Base-by-base conservation (phyloP, 2,888 invertebrate genomes). In the Chrysomela aeneicollis region DNA sequence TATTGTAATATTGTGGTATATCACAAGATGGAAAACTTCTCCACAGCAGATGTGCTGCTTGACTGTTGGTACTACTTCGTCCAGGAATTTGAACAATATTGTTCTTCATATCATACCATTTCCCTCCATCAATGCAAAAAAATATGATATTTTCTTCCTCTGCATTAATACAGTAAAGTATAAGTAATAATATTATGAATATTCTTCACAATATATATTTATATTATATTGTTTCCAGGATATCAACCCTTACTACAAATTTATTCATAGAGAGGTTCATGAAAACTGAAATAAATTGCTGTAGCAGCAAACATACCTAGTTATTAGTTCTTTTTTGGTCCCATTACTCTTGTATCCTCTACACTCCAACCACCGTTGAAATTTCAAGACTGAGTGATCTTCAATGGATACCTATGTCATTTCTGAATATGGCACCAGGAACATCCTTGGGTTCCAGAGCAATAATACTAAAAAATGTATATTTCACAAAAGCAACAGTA, bases 1-100 rank as follows among this genome's bases (percentile, higher is more conserved):
- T 52, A 52, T 52, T 52, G 52, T n/a, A 52, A 18, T 21, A 52
- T 52, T 21, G 12, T 15, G 50, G 50, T 50, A 50, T 50, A 50
- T 21, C 22, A 21, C 21, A 19, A 50, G 50, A 50, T 21, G 50
- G 50, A 50, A 50, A 50, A 19, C 22, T 50, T 21, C n/a, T 10
- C 50, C 50, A 21, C 12, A 50, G 19, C 19, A 50, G 19, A 19
- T 17, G 8, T 47, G 47, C 47, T 47, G 47, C 47, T 47, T 26
- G 26, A 47, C 47, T 19, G 47, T 19, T 47, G 17, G 18, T 47
- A 9, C 47, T 47, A 19, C 47, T 47, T 18, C 15, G 9, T 10
- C 18, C 19, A 18, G 47, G 47, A 47, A 47, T 17, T 18, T 47
- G 47, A 18, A 47, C 19, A 18, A 17, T 9, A 47, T 47, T 47